Evolutionary conservation across 2,888 invertebrate genomes (phyloP), one percentile per base, ranked within the genome.

Genomic region (Microplitis deprimator): DNA sequence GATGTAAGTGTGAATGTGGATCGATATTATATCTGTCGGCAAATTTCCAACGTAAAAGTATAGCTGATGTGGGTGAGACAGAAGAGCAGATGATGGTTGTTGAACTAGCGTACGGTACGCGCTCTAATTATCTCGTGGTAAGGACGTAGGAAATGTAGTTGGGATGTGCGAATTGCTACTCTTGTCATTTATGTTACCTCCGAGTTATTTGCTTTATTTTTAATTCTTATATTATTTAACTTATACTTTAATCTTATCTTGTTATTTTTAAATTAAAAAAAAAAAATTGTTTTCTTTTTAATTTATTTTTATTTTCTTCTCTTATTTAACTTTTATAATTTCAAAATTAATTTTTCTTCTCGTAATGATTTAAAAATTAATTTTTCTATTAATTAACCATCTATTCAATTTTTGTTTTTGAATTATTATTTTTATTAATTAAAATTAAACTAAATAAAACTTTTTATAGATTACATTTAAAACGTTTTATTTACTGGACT

Each of bases 61-160:
- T 16, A 62, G 62, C 16, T 62, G 62, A 62, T 62, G 62, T 62
- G 62, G 20, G 62, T 62, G 62, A 62, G 62, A 17, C 62, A 62
- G 62, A 62, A 20, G 62, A 62, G 62, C 62, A 62, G 62, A 62
- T 62, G 20, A 62, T 62, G 20, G 62, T 62, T 62, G 20, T 62
- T 17, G 62, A 69, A 67, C 60, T 50, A 10, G 8, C 39, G 17
- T 7, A 17, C n/a, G 16, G 38, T 60, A 40, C 38, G 71, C 38
- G 67, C 60, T 71, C 67, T 76, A 76, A 76, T 76, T 76, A 76
- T 72, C 67, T 70, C 17, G 38, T 59, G 20, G 65, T 76, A 75
- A 68, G 40, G 62, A 69, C 29, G 60, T 71, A 39, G 75, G 59
- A 41, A 67, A 67, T 40, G 64, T 69, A 60, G 41, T 68, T 16